Base-by-base conservation (phyloP, 2,888 invertebrate genomes). In the Pediacus dermestoides region DNA sequence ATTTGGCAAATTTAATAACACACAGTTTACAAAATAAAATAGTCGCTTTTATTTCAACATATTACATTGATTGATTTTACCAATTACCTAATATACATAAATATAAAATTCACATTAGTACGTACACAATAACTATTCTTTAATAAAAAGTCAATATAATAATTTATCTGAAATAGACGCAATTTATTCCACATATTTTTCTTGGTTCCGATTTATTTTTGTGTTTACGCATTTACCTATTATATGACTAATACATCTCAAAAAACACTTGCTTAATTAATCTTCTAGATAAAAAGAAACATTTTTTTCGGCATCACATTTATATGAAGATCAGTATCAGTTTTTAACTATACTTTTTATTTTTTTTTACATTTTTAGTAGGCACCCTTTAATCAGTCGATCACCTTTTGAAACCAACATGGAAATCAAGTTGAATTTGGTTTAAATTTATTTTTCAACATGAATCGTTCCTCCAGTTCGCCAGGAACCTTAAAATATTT, bases 391-490 rank as follows among this genome's bases (percentile, higher is more conserved):
- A 41, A 40, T 52, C 49, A 50, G 48, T 52, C 51, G 46, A 38
- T n/a, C 23, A 23, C 23, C 32, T 26, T 26, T 26, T 26, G 6
- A 26, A 26, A 26, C n/a, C 10, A 26, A 25, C 4, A 25, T 43
- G 27, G 21, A 35, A 35, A 62, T 64, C 46, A 57, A 62, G 40
- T 43, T 35, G 44, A 43, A 37, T 61, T 66, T 25, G 36, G 21
- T 36, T 69, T 52, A 64, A 61, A 52, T 52, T 50, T 37, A 33
- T 50, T 51, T 55, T 57, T 58, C 41, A 48, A 47, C 37, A 67
- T 67, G 68, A 77, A 78, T 56, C 74, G 74, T 49, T 77, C 77
- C 57, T 77, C 78, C 58, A 79, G 68, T 55, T 73, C 72, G 48
- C 78, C 78, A 45, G 78, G 75, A 54, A 77, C 72, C 77, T 77